Evolutionary conservation across 2,888 invertebrate genomes (phyloP).

Genomic region (Leptinotarsa juncta): DNA sequence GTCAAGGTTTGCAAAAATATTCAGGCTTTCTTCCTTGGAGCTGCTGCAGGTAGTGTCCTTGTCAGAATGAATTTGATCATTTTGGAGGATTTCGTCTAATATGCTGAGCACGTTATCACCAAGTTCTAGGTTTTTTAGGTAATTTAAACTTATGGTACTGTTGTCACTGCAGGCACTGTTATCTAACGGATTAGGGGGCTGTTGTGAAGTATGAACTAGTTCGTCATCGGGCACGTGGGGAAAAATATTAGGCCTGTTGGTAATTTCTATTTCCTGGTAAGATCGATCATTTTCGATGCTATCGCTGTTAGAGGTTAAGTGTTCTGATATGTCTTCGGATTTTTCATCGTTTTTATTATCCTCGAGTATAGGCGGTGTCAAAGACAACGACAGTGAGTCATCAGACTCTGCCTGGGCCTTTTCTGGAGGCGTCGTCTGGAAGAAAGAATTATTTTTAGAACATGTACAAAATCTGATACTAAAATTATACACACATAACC

Average conservation of each 20-base stretch:
- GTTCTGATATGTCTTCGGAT: slow-evolving; percentile 52
- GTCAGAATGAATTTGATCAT: slow-evolving; percentile 56
- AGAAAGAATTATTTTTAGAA: slow-evolving; percentile 20
- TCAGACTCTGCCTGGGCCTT: slow-evolving; percentile 33
- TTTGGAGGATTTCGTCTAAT: slow-evolving; percentile 60
- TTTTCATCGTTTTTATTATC: slow-evolving; percentile 38
- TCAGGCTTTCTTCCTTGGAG: slow-evolving; percentile 60
- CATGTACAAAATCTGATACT: neutral
- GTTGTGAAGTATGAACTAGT: slow-evolving; percentile 50
- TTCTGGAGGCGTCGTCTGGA: slow-evolving; percentile 27
- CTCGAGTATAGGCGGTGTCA: slow-evolving; percentile 48
- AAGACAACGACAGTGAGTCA: slow-evolving; percentile 45
- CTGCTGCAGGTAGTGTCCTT: slow-evolving; percentile 37
- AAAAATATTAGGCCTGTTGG: slow-evolving; percentile 51
- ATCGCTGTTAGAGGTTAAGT: slow-evolving; percentile 47
- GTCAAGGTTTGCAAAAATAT: slow-evolving; percentile 62
- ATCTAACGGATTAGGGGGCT: slow-evolving; percentile 52
- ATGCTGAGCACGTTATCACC: slow-evolving; percentile 57
- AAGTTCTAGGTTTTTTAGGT: slow-evolving; percentile 43
- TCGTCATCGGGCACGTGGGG: slow-evolving; percentile 39
- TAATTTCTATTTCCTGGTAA: slow-evolving; percentile 63
- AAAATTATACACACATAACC: slow-evolving; percentile 4
- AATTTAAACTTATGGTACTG: slow-evolving; percentile 52
- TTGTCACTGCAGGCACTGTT: slow-evolving; percentile 52
- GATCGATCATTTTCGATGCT: slow-evolving; percentile 64